Evolutionary conservation across 2,113 vertebrate genomes (phyloP).

Genomic region (Acanthisitta chloris): DNA sequence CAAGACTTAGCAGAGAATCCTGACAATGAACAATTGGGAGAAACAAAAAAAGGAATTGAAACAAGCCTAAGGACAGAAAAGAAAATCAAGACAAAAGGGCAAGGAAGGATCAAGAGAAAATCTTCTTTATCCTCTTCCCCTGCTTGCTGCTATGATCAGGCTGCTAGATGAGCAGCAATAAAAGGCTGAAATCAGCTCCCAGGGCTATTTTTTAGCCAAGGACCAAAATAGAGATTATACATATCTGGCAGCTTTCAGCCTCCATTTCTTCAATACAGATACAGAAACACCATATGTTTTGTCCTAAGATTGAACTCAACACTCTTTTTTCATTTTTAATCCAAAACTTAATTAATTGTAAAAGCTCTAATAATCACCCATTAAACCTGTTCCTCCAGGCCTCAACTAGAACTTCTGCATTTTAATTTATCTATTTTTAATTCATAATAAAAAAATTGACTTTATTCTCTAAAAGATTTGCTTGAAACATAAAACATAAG

Average conservation of each 20-base stretch:
- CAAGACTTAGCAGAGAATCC: background rate
- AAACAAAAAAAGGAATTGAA: background rate
- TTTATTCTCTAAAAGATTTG: background rate
- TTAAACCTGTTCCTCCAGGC: background rate
- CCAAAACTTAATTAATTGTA: background rate
- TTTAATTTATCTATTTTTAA: background rate
- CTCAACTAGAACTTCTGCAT: background rate
- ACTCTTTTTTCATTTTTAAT: background rate
- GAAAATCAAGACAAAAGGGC: background rate
- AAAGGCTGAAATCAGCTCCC: background rate
- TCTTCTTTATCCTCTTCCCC: background rate
- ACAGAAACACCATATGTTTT: background rate
- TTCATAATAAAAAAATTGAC: background rate
- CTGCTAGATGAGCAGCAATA: background rate
- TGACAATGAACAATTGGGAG: background rate
- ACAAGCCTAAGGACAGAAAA: background rate
- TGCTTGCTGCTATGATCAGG: background rate
- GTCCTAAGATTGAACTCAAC: background rate
- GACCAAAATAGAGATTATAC: background rate
- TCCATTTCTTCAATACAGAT: background rate
- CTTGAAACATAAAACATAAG: background rate
- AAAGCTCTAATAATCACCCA: background rate
- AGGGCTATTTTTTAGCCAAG: background rate
- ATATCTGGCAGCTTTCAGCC: background rate
- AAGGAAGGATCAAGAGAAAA: background rate